These are phyloP conservation scores for Diadema setosum DNA, from an alignment of 35 echinoderm and acorn worm genomes.

Conservation along the genomic window DNA sequence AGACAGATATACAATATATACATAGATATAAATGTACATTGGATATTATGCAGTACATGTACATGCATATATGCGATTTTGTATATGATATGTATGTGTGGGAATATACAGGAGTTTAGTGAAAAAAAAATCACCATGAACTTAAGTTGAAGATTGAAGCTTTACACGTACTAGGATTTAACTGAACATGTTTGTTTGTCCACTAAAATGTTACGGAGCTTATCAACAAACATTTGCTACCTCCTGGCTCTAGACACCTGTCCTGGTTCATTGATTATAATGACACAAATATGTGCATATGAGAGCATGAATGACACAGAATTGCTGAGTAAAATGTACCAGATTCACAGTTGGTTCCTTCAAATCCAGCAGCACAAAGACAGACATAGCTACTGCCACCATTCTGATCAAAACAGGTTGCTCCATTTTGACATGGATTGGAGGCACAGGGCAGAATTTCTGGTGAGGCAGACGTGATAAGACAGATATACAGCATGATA, in stretches of 20 bases:
- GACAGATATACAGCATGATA: background rate
- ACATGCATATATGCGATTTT: background rate
- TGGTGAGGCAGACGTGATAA: background rate
- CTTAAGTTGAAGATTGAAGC: no score
- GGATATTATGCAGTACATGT: background rate
- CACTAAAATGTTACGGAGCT: background rate
- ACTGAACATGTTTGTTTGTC: background rate
- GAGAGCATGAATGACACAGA: no score
- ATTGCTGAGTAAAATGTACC: background rate
- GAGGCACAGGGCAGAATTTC: constrained; percentile 39
- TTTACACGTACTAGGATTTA: background rate
- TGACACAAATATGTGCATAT: no score
- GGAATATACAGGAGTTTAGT: background rate
- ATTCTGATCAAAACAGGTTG: constrained; percentile 19
- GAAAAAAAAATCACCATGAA: background rate
- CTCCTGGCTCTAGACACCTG: no score
- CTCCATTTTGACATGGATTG: constrained; percentile 63
- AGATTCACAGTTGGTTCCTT: background rate
- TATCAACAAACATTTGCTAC: no score
- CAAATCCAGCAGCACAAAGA: background rate
- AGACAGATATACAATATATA: background rate
- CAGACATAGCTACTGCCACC: background rate
- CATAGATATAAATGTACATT: background rate
- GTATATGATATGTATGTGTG: background rate
- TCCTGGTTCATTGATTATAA: background rate